Evolutionary conservation across 2,888 invertebrate species (phyloP).

Genomic region (Unio delphinus): DNA sequence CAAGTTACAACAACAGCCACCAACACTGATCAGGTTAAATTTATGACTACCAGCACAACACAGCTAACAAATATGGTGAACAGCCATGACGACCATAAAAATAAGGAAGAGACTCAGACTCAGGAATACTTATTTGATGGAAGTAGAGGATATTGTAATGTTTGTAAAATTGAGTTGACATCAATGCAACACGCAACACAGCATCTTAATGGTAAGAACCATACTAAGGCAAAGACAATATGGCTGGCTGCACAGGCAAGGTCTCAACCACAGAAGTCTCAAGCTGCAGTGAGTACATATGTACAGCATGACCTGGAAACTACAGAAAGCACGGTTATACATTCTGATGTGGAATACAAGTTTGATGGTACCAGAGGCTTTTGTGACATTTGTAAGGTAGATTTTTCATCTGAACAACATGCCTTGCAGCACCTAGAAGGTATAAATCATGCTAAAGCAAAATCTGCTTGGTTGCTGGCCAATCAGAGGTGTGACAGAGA

Average conservation of each 20-base stretch:
- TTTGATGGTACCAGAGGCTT: no score
- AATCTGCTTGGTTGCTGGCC: not conserved
- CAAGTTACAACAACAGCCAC: no score
- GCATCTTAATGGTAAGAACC: conserved; percentile 45
- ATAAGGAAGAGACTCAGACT: not conserved
- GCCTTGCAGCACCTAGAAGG: no score
- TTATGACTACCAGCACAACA: no score
- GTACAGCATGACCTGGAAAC: no score
- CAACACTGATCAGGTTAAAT: no score
- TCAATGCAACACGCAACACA: conserved; percentile 37
- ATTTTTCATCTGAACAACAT: no score
- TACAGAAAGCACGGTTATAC: no score
- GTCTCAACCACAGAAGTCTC: no score
- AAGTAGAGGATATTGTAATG: conserved; percentile 29
- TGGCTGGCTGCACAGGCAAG: not conserved
- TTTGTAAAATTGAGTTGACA: conserved; percentile 43
- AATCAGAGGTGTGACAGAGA: not conserved
- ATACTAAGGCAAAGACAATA: conserved; percentile 17
- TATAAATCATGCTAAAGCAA: conserved; percentile 5
- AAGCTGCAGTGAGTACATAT: no score
- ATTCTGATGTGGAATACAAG: no score
- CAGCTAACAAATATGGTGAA: not conserved
- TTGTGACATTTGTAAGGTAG: no score
- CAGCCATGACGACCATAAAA: not conserved
- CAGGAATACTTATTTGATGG: conserved; percentile 20